Conservation (phyloP, 2,888 invertebrate species). For the Anticlea derivata region DNA sequence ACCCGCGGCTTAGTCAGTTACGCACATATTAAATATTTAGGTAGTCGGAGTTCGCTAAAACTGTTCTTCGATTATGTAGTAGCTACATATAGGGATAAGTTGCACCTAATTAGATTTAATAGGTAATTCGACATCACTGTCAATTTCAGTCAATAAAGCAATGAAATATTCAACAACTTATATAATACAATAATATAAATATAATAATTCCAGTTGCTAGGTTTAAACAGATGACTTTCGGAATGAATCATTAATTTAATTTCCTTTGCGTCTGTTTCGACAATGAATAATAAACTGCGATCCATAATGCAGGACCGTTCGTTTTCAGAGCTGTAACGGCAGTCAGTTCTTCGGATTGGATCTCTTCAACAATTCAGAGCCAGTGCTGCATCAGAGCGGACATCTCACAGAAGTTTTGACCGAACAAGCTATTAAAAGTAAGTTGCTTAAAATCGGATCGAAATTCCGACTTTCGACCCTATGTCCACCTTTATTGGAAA, state of each 20-base stretch:
- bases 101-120: no score
- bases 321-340: conserved; percentile 48
- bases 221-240: background rate
- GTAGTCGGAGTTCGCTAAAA: no score
- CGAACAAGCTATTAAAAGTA: conserved; percentile 48
- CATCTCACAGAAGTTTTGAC: conserved; percentile 55
- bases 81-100: no score
- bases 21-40: no score
- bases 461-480: no score
- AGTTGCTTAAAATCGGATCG: conserved; percentile 24
- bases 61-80: no score
- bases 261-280: conserved; percentile 11
- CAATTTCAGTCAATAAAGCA: no score
- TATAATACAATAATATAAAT: no score
- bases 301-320: conserved; percentile 12
- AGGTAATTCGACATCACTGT: no score
- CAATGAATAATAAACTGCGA: conserved; percentile 15
- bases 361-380: conserved; percentile 47
- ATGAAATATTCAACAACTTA: no score
- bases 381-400: conserved; percentile 47
- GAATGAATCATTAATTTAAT: conserved; percentile 11
- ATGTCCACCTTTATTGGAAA: no score
- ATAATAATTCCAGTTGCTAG: background rate
- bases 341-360: conserved; percentile 50
- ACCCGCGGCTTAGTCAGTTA: no score